A percentile compares a stretch with the other conserved stretches of the same genome.
Conservation (phyloP, 1,140 invertebrate genomes). For the Cryptotermes secundus region DNA sequence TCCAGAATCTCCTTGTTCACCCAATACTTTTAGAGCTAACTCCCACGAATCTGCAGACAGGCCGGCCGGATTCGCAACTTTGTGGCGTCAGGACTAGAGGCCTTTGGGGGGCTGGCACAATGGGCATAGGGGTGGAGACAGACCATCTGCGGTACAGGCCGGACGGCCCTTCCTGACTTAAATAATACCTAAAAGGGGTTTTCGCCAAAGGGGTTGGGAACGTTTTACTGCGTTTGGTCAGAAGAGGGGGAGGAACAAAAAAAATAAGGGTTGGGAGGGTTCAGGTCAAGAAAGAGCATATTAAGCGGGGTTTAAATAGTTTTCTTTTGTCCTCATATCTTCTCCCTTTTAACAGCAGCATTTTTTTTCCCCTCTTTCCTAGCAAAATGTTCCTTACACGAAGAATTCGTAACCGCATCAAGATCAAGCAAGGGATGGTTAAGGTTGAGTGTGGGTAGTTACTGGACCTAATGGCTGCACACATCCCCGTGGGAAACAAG, state of each 20-base stretch:
- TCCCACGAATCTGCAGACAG: too few relatives aligned
- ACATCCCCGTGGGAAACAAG: constrained; percentile 12
- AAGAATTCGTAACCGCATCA: background rate
- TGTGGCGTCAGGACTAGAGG: background rate
- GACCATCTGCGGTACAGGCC: background rate
- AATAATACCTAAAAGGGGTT: constrained; percentile 13
- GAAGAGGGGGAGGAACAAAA: background rate
- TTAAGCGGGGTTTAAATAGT: background rate
- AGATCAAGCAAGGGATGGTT: background rate
- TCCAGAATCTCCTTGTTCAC: too few relatives aligned
- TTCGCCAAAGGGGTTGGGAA: background rate
- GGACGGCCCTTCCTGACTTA: background rate
- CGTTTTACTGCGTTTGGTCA: background rate
- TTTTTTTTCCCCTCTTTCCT: background rate
- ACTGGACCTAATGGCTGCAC: background rate
- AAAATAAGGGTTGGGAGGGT: background rate
- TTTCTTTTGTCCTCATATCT: background rate
- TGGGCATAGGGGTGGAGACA: background rate
- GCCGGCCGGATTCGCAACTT: background rate
- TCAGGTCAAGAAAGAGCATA: background rate
- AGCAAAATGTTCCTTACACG: background rate
- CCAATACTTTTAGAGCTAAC: background rate
- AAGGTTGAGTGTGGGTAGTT: background rate
- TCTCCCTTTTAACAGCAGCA: background rate
- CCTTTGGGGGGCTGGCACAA: background rate